phyloP scores from a whole-genome alignment of 2,797 vertebrate species.

The Gallinago stenura region DNA sequence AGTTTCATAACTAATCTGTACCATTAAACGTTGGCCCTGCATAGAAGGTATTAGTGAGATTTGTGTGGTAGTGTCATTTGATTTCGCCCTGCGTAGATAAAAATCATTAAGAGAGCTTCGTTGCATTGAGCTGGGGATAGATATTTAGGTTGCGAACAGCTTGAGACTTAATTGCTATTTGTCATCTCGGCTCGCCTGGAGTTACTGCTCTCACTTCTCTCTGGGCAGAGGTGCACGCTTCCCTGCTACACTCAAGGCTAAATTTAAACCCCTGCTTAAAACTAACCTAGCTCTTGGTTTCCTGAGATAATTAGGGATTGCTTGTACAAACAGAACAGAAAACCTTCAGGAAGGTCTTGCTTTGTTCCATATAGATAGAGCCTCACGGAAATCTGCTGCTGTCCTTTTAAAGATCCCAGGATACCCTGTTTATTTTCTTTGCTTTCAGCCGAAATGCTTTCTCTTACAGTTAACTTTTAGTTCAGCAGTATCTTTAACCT shows the following conservation, averaged over 20 bases:
- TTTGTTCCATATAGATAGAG: not conserved
- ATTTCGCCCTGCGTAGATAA: not conserved
- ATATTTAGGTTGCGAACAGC: not conserved
- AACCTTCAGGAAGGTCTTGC: not conserved
- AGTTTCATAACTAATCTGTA: not conserved
- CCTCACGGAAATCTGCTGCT: not conserved
- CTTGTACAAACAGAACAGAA: not conserved
- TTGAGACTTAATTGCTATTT: not conserved
- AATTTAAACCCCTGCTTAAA: not conserved
- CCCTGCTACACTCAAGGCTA: not conserved
- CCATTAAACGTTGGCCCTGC: not conserved
- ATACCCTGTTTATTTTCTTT: slow-evolving; percentile 5
- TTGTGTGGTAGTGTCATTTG: not conserved
- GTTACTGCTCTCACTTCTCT: not conserved
- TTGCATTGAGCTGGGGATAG: not conserved
- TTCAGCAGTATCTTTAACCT: not conserved
- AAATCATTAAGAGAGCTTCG: not conserved
- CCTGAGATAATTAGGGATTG: not conserved
- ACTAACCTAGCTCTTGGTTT: not conserved
- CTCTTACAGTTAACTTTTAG: too few relatives aligned
- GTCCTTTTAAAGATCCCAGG: not conserved
- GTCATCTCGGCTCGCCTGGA: not conserved
- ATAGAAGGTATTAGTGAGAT: not conserved
- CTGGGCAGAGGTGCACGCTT: not conserved
- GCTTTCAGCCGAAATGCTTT: not conserved